phyloP scores from a whole-genome alignment of 2,797 vertebrate genomes.

The Mormyrops attenuatus region DNA sequence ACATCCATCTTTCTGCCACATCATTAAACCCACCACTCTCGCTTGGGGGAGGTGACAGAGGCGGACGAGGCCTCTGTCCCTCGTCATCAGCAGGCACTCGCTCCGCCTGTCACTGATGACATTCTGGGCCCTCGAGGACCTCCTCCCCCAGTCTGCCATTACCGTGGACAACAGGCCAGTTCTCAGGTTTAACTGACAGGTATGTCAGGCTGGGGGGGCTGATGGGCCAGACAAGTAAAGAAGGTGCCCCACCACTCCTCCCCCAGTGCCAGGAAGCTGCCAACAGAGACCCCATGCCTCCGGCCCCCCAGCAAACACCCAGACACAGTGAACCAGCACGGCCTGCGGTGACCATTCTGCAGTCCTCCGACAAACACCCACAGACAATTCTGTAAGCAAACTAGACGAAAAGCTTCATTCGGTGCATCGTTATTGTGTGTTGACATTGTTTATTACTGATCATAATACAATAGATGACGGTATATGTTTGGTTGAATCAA shows the following conservation, averaged over 20 bases:
- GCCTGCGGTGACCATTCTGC: not conserved
- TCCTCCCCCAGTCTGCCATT: not conserved
- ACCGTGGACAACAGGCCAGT: not conserved
- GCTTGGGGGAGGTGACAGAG: not conserved
- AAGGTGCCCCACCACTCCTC: not conserved
- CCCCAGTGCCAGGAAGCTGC: not conserved
- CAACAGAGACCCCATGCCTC: not conserved
- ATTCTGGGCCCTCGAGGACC: not conserved
- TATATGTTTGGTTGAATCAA: not conserved
- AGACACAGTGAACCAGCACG: not conserved
- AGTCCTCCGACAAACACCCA: too few species aligned
- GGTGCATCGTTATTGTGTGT: not conserved
- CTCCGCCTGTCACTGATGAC: not conserved
- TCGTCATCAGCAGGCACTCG: not conserved
- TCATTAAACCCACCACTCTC: not conserved
- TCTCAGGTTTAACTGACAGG: not conserved
- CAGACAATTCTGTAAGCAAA: not conserved
- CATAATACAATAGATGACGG: not conserved
- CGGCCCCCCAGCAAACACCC: not conserved
- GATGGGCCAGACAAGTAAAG: not conserved
- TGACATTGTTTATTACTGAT: not conserved
- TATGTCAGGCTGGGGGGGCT: not conserved
- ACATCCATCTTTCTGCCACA: not conserved
- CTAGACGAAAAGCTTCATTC: not conserved
- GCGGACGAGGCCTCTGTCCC: not conserved